Conservation (phyloP, 2,113 vertebrate genomes). For the Aptenodytes forsteri region DNA sequence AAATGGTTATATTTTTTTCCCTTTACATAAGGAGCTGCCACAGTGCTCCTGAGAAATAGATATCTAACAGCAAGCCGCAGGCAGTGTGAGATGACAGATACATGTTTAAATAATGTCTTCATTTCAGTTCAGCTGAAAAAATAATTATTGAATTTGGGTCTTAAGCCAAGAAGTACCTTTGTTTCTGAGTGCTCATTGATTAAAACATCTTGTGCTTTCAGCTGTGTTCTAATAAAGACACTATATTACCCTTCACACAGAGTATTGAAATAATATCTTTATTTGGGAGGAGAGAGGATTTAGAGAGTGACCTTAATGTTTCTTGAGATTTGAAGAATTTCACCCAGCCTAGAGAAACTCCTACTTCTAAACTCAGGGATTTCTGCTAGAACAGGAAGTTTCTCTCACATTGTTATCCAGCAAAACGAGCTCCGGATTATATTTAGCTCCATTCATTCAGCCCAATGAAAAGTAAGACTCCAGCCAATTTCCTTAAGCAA, state of each 20-base stretch:
- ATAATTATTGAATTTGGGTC: slow-evolving; percentile 44
- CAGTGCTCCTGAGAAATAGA: slow-evolving; percentile 14
- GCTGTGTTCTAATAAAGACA: background rate
- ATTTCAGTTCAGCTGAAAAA: slow-evolving; percentile 59
- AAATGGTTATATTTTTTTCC: background rate
- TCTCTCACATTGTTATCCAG: slow-evolving; percentile 49
- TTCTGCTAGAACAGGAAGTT: slow-evolving; percentile 60
- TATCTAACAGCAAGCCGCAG: background rate
- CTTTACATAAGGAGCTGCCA: slow-evolving; percentile 6
- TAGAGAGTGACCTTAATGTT: slow-evolving; percentile 7
- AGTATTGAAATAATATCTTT: background rate
- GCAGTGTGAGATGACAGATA: slow-evolving; percentile 41
- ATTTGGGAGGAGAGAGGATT: background rate
- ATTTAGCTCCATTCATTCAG: slow-evolving; percentile 64
- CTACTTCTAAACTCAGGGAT: background rate
- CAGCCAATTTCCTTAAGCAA: slow-evolving; percentile 47
- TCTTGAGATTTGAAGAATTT: slow-evolving; percentile 50
- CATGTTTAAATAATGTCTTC: slow-evolving; percentile 54
- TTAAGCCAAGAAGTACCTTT: slow-evolving; percentile 47
- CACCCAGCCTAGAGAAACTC: background rate
- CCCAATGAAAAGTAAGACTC: slow-evolving; percentile 47
- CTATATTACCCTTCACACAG: background rate
- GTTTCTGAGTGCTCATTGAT: slow-evolving; percentile 24
- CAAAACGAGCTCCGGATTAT: slow-evolving; percentile 42
- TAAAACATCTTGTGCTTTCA: slow-evolving; percentile 40